Percentiles rank a stretch among this genome's conserved stretches.
Conservation (phyloP, 2,113 vertebrate species). For the Erpornis zantholeuca region DNA sequence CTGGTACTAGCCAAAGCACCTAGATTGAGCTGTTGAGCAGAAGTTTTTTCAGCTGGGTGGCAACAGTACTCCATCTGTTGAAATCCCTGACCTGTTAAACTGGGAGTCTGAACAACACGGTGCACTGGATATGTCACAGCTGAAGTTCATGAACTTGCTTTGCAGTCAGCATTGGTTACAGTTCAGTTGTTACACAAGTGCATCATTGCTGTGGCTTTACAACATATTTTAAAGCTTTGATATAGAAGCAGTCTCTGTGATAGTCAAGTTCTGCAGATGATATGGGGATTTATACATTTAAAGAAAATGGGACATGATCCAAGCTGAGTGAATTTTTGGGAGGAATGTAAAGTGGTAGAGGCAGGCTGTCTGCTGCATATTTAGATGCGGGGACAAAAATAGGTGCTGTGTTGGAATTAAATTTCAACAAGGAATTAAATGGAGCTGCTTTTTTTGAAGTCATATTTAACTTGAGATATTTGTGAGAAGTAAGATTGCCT, state of each 20-base stretch:
- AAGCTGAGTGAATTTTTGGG: not conserved
- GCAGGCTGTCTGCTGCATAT: not conserved
- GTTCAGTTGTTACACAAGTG: slow-evolving; percentile 11
- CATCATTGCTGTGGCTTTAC: slow-evolving; percentile 36
- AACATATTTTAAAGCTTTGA: slow-evolving; percentile 47
- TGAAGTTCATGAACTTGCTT: slow-evolving; percentile 49
- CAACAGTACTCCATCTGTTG: not conserved
- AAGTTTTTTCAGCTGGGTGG: not conserved
- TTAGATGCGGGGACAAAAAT: not conserved
- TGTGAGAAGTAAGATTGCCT: not conserved
- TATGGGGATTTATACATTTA: slow-evolving; percentile 35
- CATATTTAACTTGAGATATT: not conserved
- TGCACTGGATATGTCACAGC: slow-evolving; percentile 12
- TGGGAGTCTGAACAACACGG: not conserved
- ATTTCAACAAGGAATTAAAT: not conserved
- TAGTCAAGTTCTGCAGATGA: slow-evolving; percentile 1
- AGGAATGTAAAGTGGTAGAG: not conserved
- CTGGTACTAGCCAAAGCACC: not conserved
- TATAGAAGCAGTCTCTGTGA: slow-evolving; percentile 31
- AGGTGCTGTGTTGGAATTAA: not conserved
- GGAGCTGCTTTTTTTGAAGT: not conserved
- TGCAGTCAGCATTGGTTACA: slow-evolving; percentile 48
- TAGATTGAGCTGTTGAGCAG: not conserved
- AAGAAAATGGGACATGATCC: slow-evolving; percentile 22
- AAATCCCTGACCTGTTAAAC: not conserved